These are phyloP conservation scores for Todiramphus saurophagus DNA, from an alignment of 2,113 vertebrate species.

Conservation along the genomic window DNA sequence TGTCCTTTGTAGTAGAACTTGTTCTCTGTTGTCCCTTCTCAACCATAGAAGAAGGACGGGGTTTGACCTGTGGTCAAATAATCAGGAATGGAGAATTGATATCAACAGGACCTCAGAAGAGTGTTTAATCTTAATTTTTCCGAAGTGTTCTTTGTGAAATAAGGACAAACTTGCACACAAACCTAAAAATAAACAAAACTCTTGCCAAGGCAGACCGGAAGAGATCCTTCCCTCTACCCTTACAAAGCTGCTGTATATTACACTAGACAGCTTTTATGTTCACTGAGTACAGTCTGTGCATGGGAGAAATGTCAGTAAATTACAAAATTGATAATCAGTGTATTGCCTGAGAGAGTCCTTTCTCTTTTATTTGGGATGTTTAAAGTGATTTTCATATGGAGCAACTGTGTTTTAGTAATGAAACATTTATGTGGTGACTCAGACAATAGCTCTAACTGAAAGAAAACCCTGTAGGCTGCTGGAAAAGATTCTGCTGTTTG, in stretches of 20 bases:
- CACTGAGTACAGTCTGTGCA: background rate
- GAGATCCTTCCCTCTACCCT: background rate
- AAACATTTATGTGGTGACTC: background rate
- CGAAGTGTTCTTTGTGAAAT: background rate
- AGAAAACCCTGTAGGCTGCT: background rate
- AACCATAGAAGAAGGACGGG: fast-evolving
- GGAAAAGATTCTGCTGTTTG: background rate
- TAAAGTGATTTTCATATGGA: background rate
- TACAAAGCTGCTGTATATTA: background rate
- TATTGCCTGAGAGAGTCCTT: background rate
- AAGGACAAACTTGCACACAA: background rate
- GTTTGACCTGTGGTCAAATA: background rate
- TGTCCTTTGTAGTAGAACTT: background rate
- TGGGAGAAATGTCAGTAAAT: background rate
- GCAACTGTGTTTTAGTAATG: background rate
- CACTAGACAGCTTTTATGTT: background rate
- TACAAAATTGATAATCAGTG: background rate
- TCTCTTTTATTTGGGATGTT: background rate
- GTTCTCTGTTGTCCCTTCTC: background rate
- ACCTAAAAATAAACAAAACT: background rate
- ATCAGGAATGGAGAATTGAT: background rate
- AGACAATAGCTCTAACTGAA: background rate
- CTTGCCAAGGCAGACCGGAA: background rate
- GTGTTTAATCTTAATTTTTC: background rate
- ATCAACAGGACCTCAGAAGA: background rate